phyloP scores from a whole-genome alignment of 2,113 vertebrate genomes.

The Petromus typicus region DNA sequence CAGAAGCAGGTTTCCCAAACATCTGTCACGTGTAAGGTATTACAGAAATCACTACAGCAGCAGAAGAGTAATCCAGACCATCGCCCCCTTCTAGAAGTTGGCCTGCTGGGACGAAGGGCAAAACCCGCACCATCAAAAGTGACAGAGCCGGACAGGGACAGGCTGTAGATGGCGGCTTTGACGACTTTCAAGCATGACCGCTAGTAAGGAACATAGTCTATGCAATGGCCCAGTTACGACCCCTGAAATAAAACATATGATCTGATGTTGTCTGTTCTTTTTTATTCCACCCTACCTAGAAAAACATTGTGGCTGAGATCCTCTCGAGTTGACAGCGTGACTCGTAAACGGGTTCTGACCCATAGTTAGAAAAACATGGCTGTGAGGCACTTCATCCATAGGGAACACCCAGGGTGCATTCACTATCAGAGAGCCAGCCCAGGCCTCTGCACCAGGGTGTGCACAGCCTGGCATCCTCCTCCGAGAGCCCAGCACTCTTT shows the following conservation, averaged over 20 bases:
- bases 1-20: conserved; percentile 21
- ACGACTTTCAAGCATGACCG: background rate
- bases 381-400: background rate
- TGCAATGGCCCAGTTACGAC: background rate
- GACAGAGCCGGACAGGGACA: background rate
- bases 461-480: background rate
- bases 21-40: background rate
- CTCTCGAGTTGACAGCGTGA: background rate
- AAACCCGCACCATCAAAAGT: background rate
- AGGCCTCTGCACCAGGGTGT: background rate
- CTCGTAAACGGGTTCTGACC: background rate
- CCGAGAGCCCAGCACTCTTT: background rate
- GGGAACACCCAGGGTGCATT: background rate
- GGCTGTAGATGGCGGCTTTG: background rate
- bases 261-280: background rate
- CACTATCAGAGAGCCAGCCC: background rate
- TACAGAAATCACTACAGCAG: conserved; percentile 22
- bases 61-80: background rate
- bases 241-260: background rate
- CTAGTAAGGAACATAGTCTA: conserved; percentile 1
- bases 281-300: background rate
- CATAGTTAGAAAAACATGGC: conserved; percentile 29
- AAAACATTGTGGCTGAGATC: conserved; percentile 8
- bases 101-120: background rate
- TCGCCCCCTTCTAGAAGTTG: background rate